Base-by-base conservation (phyloP, 1,140 invertebrate species). In the Micrasema minimum region DNA sequence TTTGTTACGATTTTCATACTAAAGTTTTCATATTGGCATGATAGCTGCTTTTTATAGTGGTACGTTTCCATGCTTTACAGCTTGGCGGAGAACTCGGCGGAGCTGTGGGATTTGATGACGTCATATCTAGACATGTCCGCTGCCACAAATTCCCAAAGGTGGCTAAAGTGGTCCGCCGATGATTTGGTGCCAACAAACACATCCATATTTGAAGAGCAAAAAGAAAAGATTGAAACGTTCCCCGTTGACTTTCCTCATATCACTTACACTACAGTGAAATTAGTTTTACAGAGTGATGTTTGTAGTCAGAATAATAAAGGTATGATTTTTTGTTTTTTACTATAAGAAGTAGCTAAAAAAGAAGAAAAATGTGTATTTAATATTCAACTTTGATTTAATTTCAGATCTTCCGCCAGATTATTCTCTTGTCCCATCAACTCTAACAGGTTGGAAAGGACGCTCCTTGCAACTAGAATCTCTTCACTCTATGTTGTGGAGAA, bases 401-500 rank as follows among this genome's bases (percentile, higher is more conserved):
- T 26, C 46, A 83, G 81, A 71, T 45, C 74, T 77, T 9, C 75
- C 70, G 14, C 74, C 77, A 64, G 43, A 77, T 11, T 66, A 80
- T n/a, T 77, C 80, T 1, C 80, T 80, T 69, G 77, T 82, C 50
- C 78, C 78, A 10, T 76, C 83, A 12, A 72, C 82, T 2, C 68
- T 85, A 26, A 77, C 78, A 38, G 77, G 81, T 31, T 77, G 80
- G 26, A 73, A 74, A 10, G 76, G 79, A n/a, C 80, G 83, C 72
- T 83, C 80, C 0, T 76, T 77, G 23, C 78, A 80, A 67, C 53
- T 85, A 18, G 74, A 66, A 1, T 72, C 69, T 7, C 66, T 83
- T 26, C 74, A 81, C 12, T 79, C 81, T 59, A 76, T 79, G 26
- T 50, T 85, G 6, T 85, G 81, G 81, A 82, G 81, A 67, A 85